Conservation (phyloP, 2,113 vertebrate species). For the Collichthys lucidus region DNA sequence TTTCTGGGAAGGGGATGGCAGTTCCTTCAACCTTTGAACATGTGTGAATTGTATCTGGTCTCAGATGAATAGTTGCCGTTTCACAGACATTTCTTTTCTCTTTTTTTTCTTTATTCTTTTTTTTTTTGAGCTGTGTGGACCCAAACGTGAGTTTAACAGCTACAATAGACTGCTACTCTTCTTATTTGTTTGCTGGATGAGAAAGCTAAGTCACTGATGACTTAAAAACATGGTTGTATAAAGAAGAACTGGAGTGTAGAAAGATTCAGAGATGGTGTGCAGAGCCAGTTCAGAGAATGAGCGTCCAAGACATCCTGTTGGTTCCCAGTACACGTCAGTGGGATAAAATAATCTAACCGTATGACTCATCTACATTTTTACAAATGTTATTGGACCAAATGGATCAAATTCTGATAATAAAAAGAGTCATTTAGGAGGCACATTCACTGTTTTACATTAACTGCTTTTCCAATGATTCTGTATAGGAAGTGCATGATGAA, state of each 20-base stretch:
- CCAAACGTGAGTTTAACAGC: conserved; percentile 13
- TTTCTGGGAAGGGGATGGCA: conserved; percentile 25
- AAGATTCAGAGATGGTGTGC: neutral
- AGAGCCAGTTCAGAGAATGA: too few relatives aligned
- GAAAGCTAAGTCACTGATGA: neutral
- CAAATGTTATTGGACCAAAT: neutral
- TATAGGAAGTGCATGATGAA: too few relatives aligned
- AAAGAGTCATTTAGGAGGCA: too few relatives aligned
- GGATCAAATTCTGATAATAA: too few relatives aligned
- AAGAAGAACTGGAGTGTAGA: neutral
- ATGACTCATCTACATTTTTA: neutral
- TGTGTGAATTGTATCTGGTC: conserved; percentile 76
- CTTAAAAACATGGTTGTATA: neutral
- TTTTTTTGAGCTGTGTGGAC: conserved; percentile 17
- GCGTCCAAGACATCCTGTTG: too few relatives aligned
- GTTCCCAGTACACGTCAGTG: neutral
- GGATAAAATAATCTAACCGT: neutral
- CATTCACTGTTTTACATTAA: neutral
- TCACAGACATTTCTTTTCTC: conserved; percentile 5
- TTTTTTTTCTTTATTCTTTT: neutral
- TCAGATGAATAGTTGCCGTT: conserved; percentile 54
- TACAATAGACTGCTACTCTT: conserved; percentile 6
- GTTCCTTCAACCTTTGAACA: conserved; percentile 45
- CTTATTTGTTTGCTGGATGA: neutral
- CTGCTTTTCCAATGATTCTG: neutral